Conservation (phyloP, 2,888 invertebrate genomes). For the Oligia latruncula region DNA sequence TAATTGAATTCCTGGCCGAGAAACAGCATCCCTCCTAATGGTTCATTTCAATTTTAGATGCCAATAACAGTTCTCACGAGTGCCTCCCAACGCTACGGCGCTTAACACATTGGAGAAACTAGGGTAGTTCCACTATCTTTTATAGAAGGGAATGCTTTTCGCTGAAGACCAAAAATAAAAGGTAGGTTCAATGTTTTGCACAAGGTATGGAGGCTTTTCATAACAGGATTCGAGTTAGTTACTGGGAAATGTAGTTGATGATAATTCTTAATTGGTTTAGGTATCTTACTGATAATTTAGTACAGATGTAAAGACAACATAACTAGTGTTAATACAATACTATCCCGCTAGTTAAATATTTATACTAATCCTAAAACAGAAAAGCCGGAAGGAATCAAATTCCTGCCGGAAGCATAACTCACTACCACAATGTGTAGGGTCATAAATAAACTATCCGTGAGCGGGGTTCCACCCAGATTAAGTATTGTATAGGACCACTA, state of each 20-base stretch:
- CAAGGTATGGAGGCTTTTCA: neutral
- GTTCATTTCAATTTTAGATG: constrained; percentile 72
- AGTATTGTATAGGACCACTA: constrained; percentile 43
- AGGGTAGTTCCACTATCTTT: constrained; percentile 33
- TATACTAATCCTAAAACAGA: constrained; percentile 1
- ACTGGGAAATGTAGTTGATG: neutral
- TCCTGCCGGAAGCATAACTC: constrained; percentile 45
- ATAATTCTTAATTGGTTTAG: neutral
- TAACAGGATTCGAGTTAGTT: neutral
- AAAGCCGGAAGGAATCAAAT: constrained; percentile 41
- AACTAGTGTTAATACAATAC: neutral
- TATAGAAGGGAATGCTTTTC: constrained; percentile 24
- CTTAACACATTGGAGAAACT: constrained; percentile 45
- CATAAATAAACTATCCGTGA: constrained; percentile 59
- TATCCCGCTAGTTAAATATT: neutral
- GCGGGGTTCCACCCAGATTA: constrained; percentile 45
- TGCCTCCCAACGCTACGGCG: constrained; percentile 49
- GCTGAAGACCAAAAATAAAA: constrained; percentile 9
- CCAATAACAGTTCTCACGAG: constrained; percentile 68
- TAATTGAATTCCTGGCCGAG: constrained; percentile 70
- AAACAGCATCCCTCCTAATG: constrained; percentile 64
- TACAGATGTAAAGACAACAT: neutral
- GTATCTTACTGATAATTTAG: neutral
- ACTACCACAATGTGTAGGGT: constrained; percentile 25
- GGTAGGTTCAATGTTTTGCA: neutral